Evolutionary conservation across 2,888 invertebrate genomes (phyloP).

Genomic region (Phytoseiulus persimilis): DNA sequence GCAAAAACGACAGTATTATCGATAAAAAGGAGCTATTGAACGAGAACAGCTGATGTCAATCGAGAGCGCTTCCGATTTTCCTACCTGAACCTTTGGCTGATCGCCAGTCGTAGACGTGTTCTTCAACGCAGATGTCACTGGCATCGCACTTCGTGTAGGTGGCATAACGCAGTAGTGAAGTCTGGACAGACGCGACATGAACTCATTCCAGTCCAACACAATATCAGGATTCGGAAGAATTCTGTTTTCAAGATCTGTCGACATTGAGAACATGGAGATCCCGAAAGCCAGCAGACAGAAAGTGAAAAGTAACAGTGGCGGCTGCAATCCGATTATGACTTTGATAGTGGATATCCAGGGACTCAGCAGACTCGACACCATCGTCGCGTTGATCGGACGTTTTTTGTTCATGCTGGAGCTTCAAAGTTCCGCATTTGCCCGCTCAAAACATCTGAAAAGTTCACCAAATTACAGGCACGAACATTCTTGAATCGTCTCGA

Average conservation of each 20-base stretch:
- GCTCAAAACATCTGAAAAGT: background rate
- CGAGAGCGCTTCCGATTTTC: no score
- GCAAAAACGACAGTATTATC: no score
- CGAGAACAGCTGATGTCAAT: no score
- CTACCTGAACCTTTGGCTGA: slow-evolving; percentile 32
- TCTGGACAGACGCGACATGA: slow-evolving; percentile 23
- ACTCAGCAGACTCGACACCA: background rate
- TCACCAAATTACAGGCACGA: no score
- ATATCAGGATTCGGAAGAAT: slow-evolving; percentile 24
- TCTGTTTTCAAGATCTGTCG: slow-evolving; percentile 8
- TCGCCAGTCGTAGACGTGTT: slow-evolving; percentile 13
- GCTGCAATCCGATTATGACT: background rate
- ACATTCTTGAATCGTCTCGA: no score
- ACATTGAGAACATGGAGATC: slow-evolving; percentile 33
- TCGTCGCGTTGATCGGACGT: background rate
- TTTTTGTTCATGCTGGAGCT: background rate
- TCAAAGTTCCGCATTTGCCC: background rate
- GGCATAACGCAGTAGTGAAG: slow-evolving; percentile 26
- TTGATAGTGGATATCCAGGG: background rate
- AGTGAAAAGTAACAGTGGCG: slow-evolving; percentile 6
- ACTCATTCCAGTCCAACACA: slow-evolving; percentile 28
- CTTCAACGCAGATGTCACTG: background rate
- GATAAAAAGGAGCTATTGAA: no score
- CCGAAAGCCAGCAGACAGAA: slow-evolving; percentile 26
- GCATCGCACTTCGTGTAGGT: background rate